Base-by-base conservation (phyloP, 53 echinoderm and acorn worm species). In the Henricia sp. region DNA sequence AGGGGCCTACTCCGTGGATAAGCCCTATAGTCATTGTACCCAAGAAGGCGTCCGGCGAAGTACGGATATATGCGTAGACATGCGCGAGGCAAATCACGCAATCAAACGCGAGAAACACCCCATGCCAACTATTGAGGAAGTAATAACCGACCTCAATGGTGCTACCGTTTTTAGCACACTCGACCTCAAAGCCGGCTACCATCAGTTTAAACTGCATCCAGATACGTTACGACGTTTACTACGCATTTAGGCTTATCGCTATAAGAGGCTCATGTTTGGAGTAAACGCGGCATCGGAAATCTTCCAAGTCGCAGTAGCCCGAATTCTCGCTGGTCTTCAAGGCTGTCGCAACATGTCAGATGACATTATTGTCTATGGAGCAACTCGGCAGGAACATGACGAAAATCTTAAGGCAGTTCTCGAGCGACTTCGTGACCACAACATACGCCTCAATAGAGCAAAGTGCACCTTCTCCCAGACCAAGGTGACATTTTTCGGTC, bases 21-120 rank as follows among this genome's bases (percentile, higher is more conserved):
- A 82, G 82, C 43, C 65, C 82, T 1, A 64, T 63, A 39, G 82
- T 82, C 4, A 39, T 64, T 3, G 82, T 82, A 11, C 82, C 82
- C 21, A 70, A 82, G 32, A 82, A 64, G 39, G 13, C n/a, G n/a
- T 14, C 30, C 33, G 30, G 63, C n/a, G 82, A 37, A 23, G 82
- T 82, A 3, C 60, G 82, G 12, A 6, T 82, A n/a, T n/a, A 39
- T 82, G 82, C 42, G 65, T 82, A 3, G 82, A 82, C 26, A 82
- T 82, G 82, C 40, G 82, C 6, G 19, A 70, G 25, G 42, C 70
- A 70, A 82, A 82, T 59, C 27, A 59, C 42, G 65, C 64, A 4
- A 82, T 58, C 1, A 19, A 28, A n/a, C 9, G 82, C 13, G 65
- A 62, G 64, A 62, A 64, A 20, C 65, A 82, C 64, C 82, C 82